These are phyloP conservation scores for Spialia ferax DNA, from an alignment of 2,888 invertebrate species.

Conservation along the genomic window DNA sequence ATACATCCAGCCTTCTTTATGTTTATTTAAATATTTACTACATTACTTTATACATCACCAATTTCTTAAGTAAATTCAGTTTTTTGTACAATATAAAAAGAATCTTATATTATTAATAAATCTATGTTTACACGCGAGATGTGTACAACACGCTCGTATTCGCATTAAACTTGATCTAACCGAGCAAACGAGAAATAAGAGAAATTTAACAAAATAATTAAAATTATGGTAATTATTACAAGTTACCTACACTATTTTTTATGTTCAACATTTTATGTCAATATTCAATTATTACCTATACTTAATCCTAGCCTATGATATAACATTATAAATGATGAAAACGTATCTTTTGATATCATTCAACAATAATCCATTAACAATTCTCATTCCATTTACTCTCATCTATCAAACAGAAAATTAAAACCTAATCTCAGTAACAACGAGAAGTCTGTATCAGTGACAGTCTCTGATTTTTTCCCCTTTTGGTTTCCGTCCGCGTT, in stretches of 20 bases:
- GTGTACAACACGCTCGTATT: constrained; percentile 77
- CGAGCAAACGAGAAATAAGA: constrained; percentile 77
- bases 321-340: constrained; percentile 83
- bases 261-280: constrained; percentile 87
- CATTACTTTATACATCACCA: constrained; percentile 86
- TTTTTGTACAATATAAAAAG: constrained; percentile 87
- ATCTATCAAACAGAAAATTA: constrained; percentile 71
- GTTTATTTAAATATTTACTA: constrained; percentile 86
- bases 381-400: constrained; percentile 67
- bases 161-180: constrained; percentile 76
- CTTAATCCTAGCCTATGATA: constrained; percentile 82
- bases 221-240: constrained; percentile 84
- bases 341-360: constrained; percentile 80
- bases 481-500: constrained; percentile 90
- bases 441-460: constrained; percentile 74
- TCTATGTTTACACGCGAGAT: constrained; percentile 77
- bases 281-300: constrained; percentile 83
- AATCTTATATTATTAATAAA: constrained; percentile 80
- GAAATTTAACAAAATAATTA: constrained; percentile 83
- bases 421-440: constrained; percentile 82
- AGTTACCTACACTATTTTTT: constrained; percentile 80
- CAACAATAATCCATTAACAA: constrained; percentile 84
- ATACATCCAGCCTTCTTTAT: constrained; percentile 82
- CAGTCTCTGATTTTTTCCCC: constrained; percentile 87
- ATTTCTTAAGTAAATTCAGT: constrained; percentile 87